Base-by-base conservation (phyloP, 1,140 invertebrate species). In the Conus ventricosus region DNA sequence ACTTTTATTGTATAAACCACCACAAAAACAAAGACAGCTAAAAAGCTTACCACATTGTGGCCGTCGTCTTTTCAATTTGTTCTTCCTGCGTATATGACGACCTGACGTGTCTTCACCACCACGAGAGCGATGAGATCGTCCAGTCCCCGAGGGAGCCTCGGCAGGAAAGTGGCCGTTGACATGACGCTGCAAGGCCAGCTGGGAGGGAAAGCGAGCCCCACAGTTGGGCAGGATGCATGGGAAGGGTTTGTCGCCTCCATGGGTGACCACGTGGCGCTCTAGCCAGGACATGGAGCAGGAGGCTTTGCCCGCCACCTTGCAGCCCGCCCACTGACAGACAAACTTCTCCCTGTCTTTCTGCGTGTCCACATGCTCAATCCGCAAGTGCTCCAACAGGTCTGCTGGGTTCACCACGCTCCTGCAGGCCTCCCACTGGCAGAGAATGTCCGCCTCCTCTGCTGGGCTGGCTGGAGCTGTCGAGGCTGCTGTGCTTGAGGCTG, bases 171-270 rank as follows among this genome's bases (percentile, higher is more conserved):
- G 98, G 92, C 97, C 97, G 95, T 99, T 99, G 17, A 99, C 98
- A 93, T 99, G 98, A 91, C 98, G 96, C 94, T 99, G 97, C 87
- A 99, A 95, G 81, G 97, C 96, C 90, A 96, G 97, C 97, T 98
- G 98, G 89, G 98, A 97, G 91, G 97, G 97, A 94, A 99, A 99
- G 92, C 98, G 96, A 93, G 97, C 96, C 71, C 97, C 97, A 95
- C 98, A 99, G 86, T 97, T 97, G 91, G 98, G 98, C 90, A 99
- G 97, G 94, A 99, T 99, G 95, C 98, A 99, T 92, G 98, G 97
- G 95, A 98, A 99, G 53, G 98, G 98, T 94, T 99, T 99, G 92
- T 95, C 94, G 55, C 98, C 98, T 88, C 98, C 98, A 94, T 99
- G 98, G 3, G 97, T 97, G 57, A 99, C 95, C 53, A 99, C 97